Evolutionary conservation across 2,888 invertebrate species (phyloP).

Genomic region (Craniophora ligustri): DNA sequence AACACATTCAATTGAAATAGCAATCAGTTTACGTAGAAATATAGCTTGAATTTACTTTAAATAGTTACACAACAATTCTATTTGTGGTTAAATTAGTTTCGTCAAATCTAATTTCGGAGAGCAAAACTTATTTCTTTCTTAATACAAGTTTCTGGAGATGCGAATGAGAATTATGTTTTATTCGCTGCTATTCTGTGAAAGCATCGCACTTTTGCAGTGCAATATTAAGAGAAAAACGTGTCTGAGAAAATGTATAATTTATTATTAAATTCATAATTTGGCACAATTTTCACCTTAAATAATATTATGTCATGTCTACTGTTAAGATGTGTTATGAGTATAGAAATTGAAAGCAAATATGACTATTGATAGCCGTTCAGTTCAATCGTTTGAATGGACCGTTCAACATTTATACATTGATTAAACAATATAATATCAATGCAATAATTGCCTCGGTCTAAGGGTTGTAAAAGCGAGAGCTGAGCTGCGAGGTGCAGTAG

Average conservation of each 20-base stretch:
- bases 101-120: slow-evolving; percentile 47
- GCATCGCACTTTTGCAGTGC: slow-evolving; percentile 1
- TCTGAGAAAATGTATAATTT: slow-evolving; percentile 1
- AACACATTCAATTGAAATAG: slow-evolving; percentile 16
- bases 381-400: no score
- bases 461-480: no score
- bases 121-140: slow-evolving; percentile 52
- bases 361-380: no score
- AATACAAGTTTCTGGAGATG: slow-evolving; percentile 39
- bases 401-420: no score
- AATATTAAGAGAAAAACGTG: slow-evolving; percentile 2
- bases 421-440: no score
- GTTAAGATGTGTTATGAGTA: no score
- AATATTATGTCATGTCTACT: no score
- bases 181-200: slow-evolving; percentile 17
- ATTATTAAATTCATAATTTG: neutral
- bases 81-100: slow-evolving; percentile 53
- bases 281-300: neutral
- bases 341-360: no score
- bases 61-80: slow-evolving; percentile 25
- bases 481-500: no score
- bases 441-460: no score
- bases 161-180: slow-evolving; percentile 40
- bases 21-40: slow-evolving; percentile 21
- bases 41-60: slow-evolving; percentile 26